Base-by-base conservation (phyloP, 2,113 vertebrate genomes). In the Salvator merianae region DNA sequence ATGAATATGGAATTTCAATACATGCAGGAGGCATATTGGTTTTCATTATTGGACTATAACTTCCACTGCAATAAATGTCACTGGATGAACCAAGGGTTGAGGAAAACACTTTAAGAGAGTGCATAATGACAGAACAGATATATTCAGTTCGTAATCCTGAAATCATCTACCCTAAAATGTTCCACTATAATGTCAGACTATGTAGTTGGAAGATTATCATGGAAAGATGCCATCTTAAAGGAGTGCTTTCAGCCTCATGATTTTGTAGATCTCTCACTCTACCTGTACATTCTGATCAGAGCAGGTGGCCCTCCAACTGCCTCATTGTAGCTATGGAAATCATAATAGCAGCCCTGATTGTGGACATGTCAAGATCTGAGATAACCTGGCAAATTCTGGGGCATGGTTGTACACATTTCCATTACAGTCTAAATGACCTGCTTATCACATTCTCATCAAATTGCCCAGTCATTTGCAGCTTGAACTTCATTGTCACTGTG, bases 11-110 rank as follows among this genome's bases (percentile, higher is more conserved):
- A 82, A 36, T 36, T 36, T 38, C 30, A 73, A 73, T 82, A 82
- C 69, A 82, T 82, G 81, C 73, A 73, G 69, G 81, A 82, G 70
- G 81, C 73, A 73, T 82, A 82, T 82, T 82, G 81, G 81, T 73
- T 82, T 82, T 82, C 73, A 73, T 82, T 73, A 82, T 82, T 82
- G 70, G 69, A 63, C 69, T 32, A 62, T 82, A 82, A 82, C 36
- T 82, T 82, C 73, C 50, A 59, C 69, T 59, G 69, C 32, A 73
- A n/a, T 82, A 73, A 62, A 70, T 73, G 69, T 73, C 70, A 73
- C 59, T n/a, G 81, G 69, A 43, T 73, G 50, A 26, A 83, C 14
- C 18, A 59, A 50, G 36, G 38, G 3, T 71, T 26, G 66, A 6
- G n/a, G 32, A 34, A 1, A 72, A 0, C 5, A 5, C 12, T 43